Percentiles rank a stretch among this genome's conserved stretches.
These are phyloP conservation scores for Drosophila rufa DNA, from an alignment of 1,140 invertebrate species.

Conservation along the genomic window DNA sequence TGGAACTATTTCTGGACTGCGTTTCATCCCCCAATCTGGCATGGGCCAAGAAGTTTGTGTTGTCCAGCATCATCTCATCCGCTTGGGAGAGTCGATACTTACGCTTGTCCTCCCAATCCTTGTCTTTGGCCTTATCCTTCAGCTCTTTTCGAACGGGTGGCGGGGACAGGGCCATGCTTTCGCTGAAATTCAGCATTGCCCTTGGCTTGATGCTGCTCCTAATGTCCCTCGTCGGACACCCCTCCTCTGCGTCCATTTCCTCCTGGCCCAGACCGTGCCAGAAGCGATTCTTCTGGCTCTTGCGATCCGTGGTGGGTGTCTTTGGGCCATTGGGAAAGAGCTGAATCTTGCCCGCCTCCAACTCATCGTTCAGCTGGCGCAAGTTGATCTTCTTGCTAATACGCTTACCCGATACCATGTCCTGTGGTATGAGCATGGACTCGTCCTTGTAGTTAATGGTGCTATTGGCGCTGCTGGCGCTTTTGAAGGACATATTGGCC, in stretches of 20 bases:
- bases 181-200: slow-evolving; percentile 57
- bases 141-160: not conserved
- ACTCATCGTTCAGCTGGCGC: slow-evolving; percentile 56
- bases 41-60: slow-evolving; percentile 68
- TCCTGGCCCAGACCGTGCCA: slow-evolving; percentile 28
- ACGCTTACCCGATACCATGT: slow-evolving; percentile 52
- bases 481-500: not conserved
- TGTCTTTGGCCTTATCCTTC: not conserved
- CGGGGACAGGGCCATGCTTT: slow-evolving; percentile 56
- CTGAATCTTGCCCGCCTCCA: slow-evolving; percentile 60
- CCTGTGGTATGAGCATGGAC: slow-evolving; percentile 53
- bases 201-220: slow-evolving; percentile 36
- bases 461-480: slow-evolving; percentile 14
- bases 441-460: slow-evolving; percentile 44
- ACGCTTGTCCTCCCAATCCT: slow-evolving; percentile 2
- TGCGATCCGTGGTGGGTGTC: slow-evolving; percentile 59
- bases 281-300: slow-evolving; percentile 3
- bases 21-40: slow-evolving; percentile 70
- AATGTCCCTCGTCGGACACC: not conserved
- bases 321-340: slow-evolving; percentile 62
- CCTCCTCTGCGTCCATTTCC: not conserved
- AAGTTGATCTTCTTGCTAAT: slow-evolving; percentile 57
- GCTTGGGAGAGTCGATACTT: slow-evolving; percentile 68
- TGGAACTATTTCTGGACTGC: slow-evolving; percentile 59
- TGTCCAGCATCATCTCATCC: slow-evolving; percentile 67